Evolutionary conservation across 2,888 invertebrate species (phyloP).

Genomic region (Pyrocoelia pectoralis): DNA sequence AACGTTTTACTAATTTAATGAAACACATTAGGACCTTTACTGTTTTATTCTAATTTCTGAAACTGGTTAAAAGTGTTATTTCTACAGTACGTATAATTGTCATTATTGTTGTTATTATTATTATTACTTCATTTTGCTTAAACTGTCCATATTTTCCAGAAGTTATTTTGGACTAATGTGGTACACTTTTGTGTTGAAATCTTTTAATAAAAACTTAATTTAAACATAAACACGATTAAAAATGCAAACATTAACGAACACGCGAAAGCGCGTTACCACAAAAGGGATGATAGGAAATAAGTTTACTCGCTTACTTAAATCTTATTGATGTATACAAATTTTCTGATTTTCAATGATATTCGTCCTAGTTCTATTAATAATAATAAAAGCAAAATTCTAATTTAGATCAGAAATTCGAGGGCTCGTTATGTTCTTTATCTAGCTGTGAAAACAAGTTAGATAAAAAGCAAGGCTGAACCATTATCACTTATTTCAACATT

Average conservation of each 20-base stretch:
- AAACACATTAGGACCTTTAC: conserved; percentile 50
- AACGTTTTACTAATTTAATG: conserved; percentile 54
- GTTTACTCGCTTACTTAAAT: too few species aligned
- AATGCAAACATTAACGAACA: conserved; percentile 1
- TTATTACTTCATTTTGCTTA: conserved; percentile 28
- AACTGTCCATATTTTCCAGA: conserved; percentile 15
- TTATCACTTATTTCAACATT: too few species aligned
- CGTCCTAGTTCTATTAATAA: too few species aligned
- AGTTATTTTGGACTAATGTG: conserved; percentile 18
- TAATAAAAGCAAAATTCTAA: too few species aligned
- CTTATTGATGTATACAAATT: too few species aligned
- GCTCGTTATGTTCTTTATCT: too few species aligned
- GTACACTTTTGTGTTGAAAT: conserved; percentile 11
- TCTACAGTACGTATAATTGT: conserved; percentile 46
- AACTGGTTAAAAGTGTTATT: conserved; percentile 50
- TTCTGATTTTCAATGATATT: too few species aligned
- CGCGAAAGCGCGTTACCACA: too few species aligned
- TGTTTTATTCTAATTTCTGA: conserved; percentile 53
- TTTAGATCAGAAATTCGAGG: too few species aligned
- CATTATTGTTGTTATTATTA: conserved; percentile 45
- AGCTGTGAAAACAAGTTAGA: too few species aligned
- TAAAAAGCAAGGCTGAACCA: too few species aligned
- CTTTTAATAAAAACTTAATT: conserved; percentile 8
- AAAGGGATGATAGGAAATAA: too few species aligned
- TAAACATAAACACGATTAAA: not conserved